Evolutionary conservation across 1,140 invertebrate genomes (phyloP).

Genomic region (Drosophila pectinifera): DNA sequence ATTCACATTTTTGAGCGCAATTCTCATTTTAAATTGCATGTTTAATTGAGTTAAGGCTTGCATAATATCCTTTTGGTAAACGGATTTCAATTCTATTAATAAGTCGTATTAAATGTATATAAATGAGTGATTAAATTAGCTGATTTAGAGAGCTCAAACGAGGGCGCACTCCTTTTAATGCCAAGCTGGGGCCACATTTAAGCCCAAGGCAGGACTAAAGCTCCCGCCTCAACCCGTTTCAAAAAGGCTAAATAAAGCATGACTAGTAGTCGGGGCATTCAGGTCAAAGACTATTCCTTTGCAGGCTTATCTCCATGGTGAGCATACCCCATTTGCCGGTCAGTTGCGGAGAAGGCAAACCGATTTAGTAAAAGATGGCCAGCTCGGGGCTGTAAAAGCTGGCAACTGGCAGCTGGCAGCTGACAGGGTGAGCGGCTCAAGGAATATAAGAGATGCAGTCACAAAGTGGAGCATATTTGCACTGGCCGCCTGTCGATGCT

Average conservation of each 20-base stretch:
- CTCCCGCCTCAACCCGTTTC: background rate
- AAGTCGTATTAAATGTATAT: background rate
- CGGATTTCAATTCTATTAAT: background rate
- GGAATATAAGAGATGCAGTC: constrained; percentile 28
- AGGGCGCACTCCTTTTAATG: background rate
- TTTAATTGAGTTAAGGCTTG: constrained; percentile 12
- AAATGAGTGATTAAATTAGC: background rate
- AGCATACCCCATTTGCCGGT: constrained; percentile 30
- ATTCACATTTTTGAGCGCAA: constrained; percentile 8
- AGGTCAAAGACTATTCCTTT: background rate
- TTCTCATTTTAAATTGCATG: constrained; percentile 22
- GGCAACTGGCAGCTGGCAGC: constrained; percentile 29
- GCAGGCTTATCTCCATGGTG: constrained; percentile 24
- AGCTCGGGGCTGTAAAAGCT: constrained; percentile 26
- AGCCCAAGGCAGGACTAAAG: no score
- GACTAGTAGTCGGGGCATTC: background rate
- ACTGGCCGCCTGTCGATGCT: constrained; percentile 25
- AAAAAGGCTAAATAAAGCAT: background rate
- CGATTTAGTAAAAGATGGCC: constrained; percentile 29
- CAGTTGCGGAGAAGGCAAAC: constrained; percentile 5
- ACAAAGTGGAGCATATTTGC: constrained; percentile 52
- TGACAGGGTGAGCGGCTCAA: constrained; percentile 31
- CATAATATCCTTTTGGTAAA: background rate
- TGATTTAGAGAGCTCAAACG: background rate
- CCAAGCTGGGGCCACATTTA: background rate